Percentiles rank a stretch among this genome's conserved stretches.
These are phyloP conservation scores for Heptranchias perlo DNA, from an alignment of 2,113 vertebrate species.

Conservation along the genomic window DNA sequence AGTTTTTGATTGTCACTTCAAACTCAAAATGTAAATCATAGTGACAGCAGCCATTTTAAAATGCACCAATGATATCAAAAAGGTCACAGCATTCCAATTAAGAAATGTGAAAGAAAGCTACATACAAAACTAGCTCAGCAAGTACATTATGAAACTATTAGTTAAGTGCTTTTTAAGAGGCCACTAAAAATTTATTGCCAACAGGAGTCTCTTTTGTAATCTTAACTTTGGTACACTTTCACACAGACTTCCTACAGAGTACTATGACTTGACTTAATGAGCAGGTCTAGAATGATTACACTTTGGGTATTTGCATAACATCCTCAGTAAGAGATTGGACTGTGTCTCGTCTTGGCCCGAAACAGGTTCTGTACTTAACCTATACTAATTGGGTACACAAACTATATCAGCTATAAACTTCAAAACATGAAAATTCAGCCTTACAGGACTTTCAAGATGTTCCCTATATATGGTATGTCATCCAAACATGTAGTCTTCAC, in stretches of 20 bases:
- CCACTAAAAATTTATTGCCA: neutral
- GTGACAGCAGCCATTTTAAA: neutral
- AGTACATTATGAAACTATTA: neutral
- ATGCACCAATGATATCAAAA: neutral
- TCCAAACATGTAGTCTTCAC: neutral
- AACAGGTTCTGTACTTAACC: neutral
- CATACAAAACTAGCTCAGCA: neutral
- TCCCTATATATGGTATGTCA: neutral
- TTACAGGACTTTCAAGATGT: neutral
- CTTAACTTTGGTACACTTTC: neutral
- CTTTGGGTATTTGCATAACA: neutral
- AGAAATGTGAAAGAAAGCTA: neutral
- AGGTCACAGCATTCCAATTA: neutral
- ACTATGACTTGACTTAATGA: neutral
- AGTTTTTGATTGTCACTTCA: neutral
- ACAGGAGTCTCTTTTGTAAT: neutral
- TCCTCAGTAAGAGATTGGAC: neutral
- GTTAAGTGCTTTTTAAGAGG: neutral
- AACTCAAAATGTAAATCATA: neutral
- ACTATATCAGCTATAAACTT: neutral
- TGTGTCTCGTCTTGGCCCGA: neutral
- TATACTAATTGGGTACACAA: neutral
- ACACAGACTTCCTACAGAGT: neutral
- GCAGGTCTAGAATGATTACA: no score
- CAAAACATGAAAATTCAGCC: neutral